Evolutionary conservation across 2,888 invertebrate species (phyloP), one percentile per base, ranked within the genome.

Genomic region (Saturnia japonica): DNA sequence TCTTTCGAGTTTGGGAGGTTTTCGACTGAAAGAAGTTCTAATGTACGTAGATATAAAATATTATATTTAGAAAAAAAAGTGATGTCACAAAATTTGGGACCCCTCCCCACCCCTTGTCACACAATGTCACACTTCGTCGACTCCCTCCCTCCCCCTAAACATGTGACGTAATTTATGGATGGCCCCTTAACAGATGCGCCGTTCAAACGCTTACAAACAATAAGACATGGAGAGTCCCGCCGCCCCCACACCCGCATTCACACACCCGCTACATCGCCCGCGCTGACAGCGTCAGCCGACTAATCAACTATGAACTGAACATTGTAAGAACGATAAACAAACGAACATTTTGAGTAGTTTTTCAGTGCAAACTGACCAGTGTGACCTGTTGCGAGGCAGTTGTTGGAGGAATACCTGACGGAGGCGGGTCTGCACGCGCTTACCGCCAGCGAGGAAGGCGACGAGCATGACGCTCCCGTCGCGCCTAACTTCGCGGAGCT

Each of bases 401-500:
- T 95, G 77, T 82, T 96, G 82, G 95, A 95, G 82, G 91, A 93
- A 74, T 95, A 95, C 89, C 90, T 95, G 88, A 94, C 91, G 87
- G 91, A 94, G 82, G 90, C 94, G 76, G 90, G 91, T 1, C 83
- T 91, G 72, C 90, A 81, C 75, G 91, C 88, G 74, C 80, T 90
- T 72, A 90, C 83, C 57, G 83, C 78, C 68, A 82, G 76, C 66
- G 81, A 72, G 69, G 75, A 60, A 43, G 74, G 67, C 25, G 74
- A 43, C 42, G 72, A 1, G 45, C 62, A 68, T 28, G 62, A 43
- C 68, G 60, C 45, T 22, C 72, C 67, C 34, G 72, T 51, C 9
- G 76, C 75, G 62, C 95, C 95, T 81, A 97, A 97, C 88, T 97
- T 97, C 91, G 95, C 96, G 1, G 96, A 97, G 90, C 96, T 97